Evolutionary conservation across 2,888 invertebrate species (phyloP).

Genomic region (Sinelater perroti): DNA sequence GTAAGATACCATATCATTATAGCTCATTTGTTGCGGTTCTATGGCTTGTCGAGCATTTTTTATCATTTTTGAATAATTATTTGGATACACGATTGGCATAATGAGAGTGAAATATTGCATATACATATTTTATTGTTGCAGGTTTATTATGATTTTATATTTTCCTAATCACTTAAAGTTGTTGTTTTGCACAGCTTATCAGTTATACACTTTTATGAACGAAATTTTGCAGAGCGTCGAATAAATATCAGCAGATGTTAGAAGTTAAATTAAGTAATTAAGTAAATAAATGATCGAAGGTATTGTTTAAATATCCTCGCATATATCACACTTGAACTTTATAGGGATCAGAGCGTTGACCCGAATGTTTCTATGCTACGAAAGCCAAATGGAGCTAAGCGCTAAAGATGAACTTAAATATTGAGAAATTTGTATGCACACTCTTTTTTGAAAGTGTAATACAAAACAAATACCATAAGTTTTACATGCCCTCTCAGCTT

Average conservation of each 20-base stretch:
- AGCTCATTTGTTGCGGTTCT: constrained; percentile 4
- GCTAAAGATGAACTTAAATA: no score
- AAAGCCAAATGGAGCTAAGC: no score
- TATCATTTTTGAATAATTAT: background rate
- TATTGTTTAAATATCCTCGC: background rate
- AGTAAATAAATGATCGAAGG: background rate
- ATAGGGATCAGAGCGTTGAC: background rate
- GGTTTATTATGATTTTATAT: background rate
- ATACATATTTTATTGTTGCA: no score
- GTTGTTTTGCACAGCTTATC: background rate
- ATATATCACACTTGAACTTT: background rate
- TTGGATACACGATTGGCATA: background rate
- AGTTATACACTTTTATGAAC: background rate
- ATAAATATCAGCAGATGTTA: background rate
- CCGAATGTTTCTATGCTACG: no score
- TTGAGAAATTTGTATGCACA: no score
- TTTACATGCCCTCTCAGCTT: no score
- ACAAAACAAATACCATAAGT: no score
- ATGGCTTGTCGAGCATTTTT: constrained; percentile 4
- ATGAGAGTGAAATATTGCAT: background rate
- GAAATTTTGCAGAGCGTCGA: background rate
- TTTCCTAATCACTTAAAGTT: background rate
- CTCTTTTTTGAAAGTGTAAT: no score
- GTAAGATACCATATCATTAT: constrained; percentile 5
- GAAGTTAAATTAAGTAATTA: background rate